Conservation (phyloP, 1,140 invertebrate genomes). For the Hirudo medicinalis region DNA sequence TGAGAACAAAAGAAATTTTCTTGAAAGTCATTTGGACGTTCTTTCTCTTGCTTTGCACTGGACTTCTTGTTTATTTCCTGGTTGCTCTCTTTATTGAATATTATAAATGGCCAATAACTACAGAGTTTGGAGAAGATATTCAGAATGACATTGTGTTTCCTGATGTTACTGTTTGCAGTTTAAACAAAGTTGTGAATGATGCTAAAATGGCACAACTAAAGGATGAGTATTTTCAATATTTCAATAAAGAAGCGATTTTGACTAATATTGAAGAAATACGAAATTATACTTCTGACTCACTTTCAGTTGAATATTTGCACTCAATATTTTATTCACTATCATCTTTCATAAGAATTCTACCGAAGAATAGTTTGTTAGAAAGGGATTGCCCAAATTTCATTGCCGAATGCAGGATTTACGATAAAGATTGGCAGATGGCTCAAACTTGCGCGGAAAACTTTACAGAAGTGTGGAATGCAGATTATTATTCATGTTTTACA, state of each 20-base stretch:
- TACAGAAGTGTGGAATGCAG: neutral
- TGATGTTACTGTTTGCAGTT: slow-evolving; percentile 1
- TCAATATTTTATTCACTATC: neutral
- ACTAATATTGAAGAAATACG: neutral
- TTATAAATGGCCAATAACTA: no score
- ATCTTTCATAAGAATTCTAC: neutral
- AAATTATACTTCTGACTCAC: neutral
- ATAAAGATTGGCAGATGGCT: neutral
- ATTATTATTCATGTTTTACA: slow-evolving; percentile 6
- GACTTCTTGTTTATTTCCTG: no score
- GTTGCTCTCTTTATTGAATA: no score
- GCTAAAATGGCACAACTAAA: neutral
- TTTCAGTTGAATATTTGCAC: neutral
- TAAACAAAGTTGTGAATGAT: neutral
- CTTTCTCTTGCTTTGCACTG: no score
- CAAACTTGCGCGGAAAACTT: neutral
- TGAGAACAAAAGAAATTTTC: no score
- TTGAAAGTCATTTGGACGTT: no score
- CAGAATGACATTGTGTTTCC: neutral
- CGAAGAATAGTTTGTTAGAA: neutral
- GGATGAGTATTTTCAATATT: neutral
- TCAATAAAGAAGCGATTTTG: neutral
- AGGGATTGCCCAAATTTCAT: neutral
- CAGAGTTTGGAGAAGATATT: no score
- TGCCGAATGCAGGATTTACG: neutral